These are phyloP conservation scores for Euwallacea similis DNA, from an alignment of 1,140 invertebrate species.

Conservation along the genomic window DNA sequence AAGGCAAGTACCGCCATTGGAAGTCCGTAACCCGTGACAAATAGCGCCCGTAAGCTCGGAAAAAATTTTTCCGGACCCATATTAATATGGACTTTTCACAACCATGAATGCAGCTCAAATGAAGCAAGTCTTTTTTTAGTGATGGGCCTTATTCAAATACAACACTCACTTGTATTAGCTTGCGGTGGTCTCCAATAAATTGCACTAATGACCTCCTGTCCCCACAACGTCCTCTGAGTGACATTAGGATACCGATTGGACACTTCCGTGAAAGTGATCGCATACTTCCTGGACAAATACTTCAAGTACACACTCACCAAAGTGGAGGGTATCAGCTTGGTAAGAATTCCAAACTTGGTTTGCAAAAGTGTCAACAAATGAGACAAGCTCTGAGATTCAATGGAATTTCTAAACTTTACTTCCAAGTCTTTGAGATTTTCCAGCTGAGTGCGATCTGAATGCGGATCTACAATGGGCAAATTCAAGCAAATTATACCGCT, in stretches of 20 bases:
- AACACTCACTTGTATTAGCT: constrained; percentile 71
- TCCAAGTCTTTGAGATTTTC: constrained; percentile 58
- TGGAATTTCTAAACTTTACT: constrained; percentile 62
- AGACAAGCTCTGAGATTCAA: constrained; percentile 65
- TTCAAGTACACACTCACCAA: constrained; percentile 69
- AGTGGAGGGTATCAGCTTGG: constrained; percentile 67
- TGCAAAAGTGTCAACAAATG: constrained; percentile 70
- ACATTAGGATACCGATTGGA: constrained; percentile 56
- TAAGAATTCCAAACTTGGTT: constrained; percentile 66
- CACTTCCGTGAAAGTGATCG: constrained; percentile 72
- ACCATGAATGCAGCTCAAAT: too few relatives aligned
- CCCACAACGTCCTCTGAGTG: constrained; percentile 60
- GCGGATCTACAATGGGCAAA: constrained; percentile 53
- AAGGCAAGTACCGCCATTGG: background rate
- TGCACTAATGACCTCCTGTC: constrained; percentile 66
- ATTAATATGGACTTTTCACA: too few relatives aligned
- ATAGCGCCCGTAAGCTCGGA: background rate
- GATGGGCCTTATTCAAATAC: background rate
- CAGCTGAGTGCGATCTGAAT: constrained; percentile 48
- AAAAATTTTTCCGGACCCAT: too few relatives aligned
- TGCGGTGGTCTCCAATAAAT: constrained; percentile 80
- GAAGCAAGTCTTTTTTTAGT: too few relatives aligned
- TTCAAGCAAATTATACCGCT: constrained; percentile 56
- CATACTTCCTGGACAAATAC: constrained; percentile 70
- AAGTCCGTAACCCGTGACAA: background rate